A percentile compares a stretch with the other conserved stretches of the same genome.
These are phyloP conservation scores for Atta colombica DNA, from an alignment of 1,140 invertebrate species.

Conservation along the genomic window DNA sequence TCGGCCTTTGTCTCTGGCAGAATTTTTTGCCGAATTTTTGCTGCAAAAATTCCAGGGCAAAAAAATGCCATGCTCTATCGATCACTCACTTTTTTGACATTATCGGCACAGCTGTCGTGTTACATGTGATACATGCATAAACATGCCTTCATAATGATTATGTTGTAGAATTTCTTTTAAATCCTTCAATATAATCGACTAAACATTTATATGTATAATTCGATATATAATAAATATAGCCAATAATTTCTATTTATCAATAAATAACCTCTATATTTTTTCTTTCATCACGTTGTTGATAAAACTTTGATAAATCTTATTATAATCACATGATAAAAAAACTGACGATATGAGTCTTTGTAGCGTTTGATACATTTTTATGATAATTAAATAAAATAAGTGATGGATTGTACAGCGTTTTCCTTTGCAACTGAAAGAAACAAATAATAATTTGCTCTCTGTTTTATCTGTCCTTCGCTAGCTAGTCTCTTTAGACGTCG, in stretches of 20 bases:
- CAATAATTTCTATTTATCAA: neutral
- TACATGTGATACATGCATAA: slow-evolving; percentile 40
- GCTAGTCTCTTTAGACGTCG: slow-evolving; percentile 4
- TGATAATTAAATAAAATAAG: neutral
- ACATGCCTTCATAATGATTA: slow-evolving; percentile 35
- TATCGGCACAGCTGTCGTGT: slow-evolving; percentile 35
- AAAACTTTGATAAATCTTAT: neutral
- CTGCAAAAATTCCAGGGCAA: slow-evolving; percentile 10
- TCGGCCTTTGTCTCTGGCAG: neutral
- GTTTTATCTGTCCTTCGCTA: slow-evolving; percentile 31
- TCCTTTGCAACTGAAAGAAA: neutral
- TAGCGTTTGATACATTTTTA: neutral
- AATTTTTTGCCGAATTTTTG: slow-evolving; percentile 43
- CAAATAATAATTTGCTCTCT: slow-evolving; percentile 30
- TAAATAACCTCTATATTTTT: neutral
- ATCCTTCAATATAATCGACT: neutral
- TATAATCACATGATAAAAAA: neutral
- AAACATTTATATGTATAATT: slow-evolving; percentile 5
- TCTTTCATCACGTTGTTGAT: neutral
- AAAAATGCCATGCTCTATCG: slow-evolving; percentile 30
- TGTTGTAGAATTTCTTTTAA: slow-evolving; percentile 11
- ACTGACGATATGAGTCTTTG: neutral
- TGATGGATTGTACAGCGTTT: neutral
- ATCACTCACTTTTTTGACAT: slow-evolving; percentile 52
- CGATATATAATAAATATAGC: neutral